Evolutionary conservation across 2,113 vertebrate genomes (phyloP).

Genomic region (Propithecus coquereli): DNA sequence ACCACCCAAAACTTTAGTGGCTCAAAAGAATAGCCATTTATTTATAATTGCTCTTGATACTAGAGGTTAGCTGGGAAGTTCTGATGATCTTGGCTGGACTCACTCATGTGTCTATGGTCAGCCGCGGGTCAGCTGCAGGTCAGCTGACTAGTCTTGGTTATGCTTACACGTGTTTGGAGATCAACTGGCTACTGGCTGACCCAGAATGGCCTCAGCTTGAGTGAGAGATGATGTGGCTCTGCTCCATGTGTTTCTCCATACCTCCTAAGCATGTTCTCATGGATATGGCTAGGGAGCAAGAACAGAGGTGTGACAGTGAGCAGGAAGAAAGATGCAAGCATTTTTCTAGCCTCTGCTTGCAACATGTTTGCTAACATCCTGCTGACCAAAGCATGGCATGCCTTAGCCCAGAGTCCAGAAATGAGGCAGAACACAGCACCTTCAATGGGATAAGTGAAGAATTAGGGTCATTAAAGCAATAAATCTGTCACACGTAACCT

Average conservation of each 20-base stretch:
- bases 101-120: not conserved
- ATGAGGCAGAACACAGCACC: not conserved
- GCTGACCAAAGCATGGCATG: not conserved
- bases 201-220: not conserved
- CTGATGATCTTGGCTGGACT: not conserved
- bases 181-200: not conserved
- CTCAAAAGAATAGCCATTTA: not conserved
- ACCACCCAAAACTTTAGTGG: not conserved
- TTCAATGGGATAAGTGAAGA: not conserved
- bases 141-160: not conserved
- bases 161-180: not conserved
- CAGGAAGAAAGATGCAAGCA: conserved; percentile 10
- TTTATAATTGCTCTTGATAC: not conserved
- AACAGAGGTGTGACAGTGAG: not conserved
- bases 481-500: not conserved
- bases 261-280: not conserved
- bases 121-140: not conserved
- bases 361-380: not conserved
- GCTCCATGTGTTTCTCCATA: not conserved
- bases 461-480: not conserved
- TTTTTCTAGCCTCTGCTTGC: not conserved
- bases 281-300: not conserved
- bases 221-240: not conserved
- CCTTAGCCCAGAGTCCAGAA: not conserved
- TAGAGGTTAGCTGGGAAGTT: conserved; percentile 1